Evolutionary conservation across 2,888 invertebrate genomes (phyloP), one percentile per base, ranked within the genome.

Genomic region (Aphelenchoides bicaudatus): DNA sequence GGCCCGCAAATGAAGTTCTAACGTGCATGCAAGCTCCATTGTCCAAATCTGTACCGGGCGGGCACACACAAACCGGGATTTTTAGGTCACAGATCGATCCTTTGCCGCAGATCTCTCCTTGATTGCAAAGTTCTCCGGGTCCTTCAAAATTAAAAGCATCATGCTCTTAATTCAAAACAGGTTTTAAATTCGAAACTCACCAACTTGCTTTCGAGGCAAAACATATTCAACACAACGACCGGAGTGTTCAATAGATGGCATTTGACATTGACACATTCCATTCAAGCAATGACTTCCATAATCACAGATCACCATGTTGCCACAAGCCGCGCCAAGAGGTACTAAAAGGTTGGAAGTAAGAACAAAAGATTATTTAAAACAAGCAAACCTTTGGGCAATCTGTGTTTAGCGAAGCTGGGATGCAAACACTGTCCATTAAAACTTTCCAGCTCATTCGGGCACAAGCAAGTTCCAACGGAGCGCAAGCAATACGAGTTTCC

Each of bases 21-120:
- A 56, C 56, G n/a, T 56, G 55, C 5, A 56, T 56, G 34, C 56
- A 56, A 16, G 29, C 21, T n/a, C 56, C 56, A 50, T 68, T 66
- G 48, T 57, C 58, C 37, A 78, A 62, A 47, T 74, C 73, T 39
- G 73, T 78, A 47, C 71, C 67, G 39, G 70, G 57, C 3, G 74
- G 73, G 51, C 77, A 77, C 31, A 78, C 73, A 59, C 78, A 78
- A 37, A 78, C 71, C 2, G 74, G 75, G 52, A 73, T 73, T 50
- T 71, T 58, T 25, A 61, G 51, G 57, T 75, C 72, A 59, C 78
- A 78, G 47, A 74, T 60, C 19, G 74, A 71, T 23, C 78, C 78
- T 55, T 66, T 62, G 57, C 71, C 70, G 60, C 78, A 78, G 27
- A 67, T 63, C 39, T 76, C 75, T 34, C 73, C 74, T 38, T 66